phyloP scores from a whole-genome alignment of 1,140 invertebrate genomes.

The Temnothorax nylanderi region DNA sequence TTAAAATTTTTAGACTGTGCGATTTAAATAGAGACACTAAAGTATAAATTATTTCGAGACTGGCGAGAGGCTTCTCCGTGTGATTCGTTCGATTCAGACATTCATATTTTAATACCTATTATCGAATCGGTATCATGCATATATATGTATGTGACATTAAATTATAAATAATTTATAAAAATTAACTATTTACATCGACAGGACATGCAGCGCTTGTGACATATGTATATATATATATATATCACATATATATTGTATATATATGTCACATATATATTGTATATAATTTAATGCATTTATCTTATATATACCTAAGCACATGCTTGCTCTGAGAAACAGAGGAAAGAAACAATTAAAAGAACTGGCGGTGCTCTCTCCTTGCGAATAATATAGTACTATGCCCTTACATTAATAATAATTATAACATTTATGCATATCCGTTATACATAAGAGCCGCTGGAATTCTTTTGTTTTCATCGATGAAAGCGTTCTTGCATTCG shows the following conservation, averaged over 20 bases:
- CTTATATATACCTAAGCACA: constrained; percentile 80
- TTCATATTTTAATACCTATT: constrained; percentile 58
- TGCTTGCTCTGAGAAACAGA: constrained; percentile 76
- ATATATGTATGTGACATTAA: constrained; percentile 79
- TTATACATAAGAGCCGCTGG: constrained; percentile 79
- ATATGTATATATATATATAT: background rate
- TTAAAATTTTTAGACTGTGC: background rate
- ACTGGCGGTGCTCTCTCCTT: constrained; percentile 79
- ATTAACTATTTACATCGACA: constrained; percentile 84
- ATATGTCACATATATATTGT: constrained; percentile 25
- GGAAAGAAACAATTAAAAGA: constrained; percentile 62
- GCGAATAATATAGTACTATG: constrained; percentile 76
- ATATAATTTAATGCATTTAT: constrained; percentile 78
- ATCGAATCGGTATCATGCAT: constrained; percentile 27
- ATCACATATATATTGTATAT: background rate
- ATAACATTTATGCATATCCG: constrained; percentile 77
- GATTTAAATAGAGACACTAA: constrained; percentile 25
- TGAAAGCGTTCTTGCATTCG: constrained; percentile 79
- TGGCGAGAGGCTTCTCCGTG: constrained; percentile 49
- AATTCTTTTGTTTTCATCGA: constrained; percentile 79
- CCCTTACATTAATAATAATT: constrained; percentile 72
- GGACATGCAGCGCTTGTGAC: constrained; percentile 81
- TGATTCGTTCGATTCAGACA: constrained; percentile 60
- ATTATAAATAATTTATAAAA: constrained; percentile 83
- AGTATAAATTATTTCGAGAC: constrained; percentile 51